A percentile compares a stretch with the other conserved stretches of the same genome.
These are phyloP conservation scores for Candoia aspera DNA, from an alignment of 2,113 vertebrate genomes.

Conservation along the genomic window DNA sequence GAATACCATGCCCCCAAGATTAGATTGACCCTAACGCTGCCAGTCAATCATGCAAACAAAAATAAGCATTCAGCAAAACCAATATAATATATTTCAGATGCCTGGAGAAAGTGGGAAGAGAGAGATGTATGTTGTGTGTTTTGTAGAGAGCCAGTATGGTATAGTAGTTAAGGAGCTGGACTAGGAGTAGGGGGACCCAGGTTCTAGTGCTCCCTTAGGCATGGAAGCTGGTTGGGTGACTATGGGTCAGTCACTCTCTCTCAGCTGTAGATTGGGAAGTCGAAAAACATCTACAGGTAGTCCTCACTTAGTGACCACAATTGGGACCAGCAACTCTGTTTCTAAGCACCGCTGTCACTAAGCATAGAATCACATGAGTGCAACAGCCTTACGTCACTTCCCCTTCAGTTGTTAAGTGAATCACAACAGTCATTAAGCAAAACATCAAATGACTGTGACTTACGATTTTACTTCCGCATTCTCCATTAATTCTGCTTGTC, in stretches of 20 bases:
- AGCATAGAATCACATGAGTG: neutral
- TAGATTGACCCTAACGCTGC: no score
- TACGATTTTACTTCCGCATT: neutral
- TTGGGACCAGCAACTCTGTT: neutral
- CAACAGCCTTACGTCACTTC: neutral
- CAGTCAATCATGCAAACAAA: no score
- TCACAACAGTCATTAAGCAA: neutral
- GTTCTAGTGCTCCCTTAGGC: neutral
- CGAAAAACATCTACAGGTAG: no score
- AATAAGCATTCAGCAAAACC: no score
- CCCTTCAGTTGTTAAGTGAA: neutral
- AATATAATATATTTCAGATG: no score
- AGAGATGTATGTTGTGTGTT: neutral
- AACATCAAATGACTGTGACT: neutral
- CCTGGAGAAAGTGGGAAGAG: no score
- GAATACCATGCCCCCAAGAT: no score
- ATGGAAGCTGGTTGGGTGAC: neutral
- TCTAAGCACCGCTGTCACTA: neutral
- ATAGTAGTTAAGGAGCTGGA: neutral
- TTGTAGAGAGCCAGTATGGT: neutral
- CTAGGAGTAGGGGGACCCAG: neutral
- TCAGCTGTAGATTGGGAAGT: neutral
- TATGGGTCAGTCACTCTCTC: neutral
- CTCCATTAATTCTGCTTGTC: neutral
- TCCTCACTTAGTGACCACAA: neutral